These are phyloP conservation scores for Isaurus tuberculatus DNA, from an alignment of 92 coral and sea anemone species.

Conservation along the genomic window DNA sequence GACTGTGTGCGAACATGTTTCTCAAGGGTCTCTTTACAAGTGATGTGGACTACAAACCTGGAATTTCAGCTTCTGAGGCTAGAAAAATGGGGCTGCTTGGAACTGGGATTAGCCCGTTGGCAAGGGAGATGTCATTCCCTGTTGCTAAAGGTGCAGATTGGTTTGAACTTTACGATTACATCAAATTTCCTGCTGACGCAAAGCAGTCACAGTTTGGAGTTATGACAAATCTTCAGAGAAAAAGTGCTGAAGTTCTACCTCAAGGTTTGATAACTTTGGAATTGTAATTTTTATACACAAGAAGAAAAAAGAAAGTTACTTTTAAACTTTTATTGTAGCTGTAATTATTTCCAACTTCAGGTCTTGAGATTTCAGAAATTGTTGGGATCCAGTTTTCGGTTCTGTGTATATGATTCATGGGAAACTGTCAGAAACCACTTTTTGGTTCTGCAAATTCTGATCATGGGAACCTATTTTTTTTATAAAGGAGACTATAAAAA, in stretches of 20 bases:
- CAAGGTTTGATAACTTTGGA: constrained; percentile 24
- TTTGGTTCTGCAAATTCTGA: too few relatives aligned
- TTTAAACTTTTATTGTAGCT: too few relatives aligned
- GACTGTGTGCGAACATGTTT: constrained; percentile 97
- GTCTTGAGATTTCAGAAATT: too few relatives aligned
- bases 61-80: constrained; percentile 89
- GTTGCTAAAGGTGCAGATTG: constrained; percentile 88
- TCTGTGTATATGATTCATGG: too few relatives aligned
- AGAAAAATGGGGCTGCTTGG: constrained; percentile 88
- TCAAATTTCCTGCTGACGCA: constrained; percentile 90
- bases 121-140: constrained; percentile 94
- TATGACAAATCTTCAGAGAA: constrained; percentile 68
- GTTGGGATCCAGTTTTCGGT: too few relatives aligned
- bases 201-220: constrained; percentile 82
- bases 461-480: too few relatives aligned
- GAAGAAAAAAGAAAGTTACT: too few relatives aligned
- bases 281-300: too few relatives aligned
- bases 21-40: constrained; percentile 93
- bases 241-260: constrained; percentile 6
- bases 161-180: constrained; percentile 84
- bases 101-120: constrained; percentile 83
- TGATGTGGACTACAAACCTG: constrained; percentile 94
- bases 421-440: too few relatives aligned
- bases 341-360: too few relatives aligned
- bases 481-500: too few relatives aligned